Percentiles rank a stretch among this genome's conserved stretches.
Evolutionary conservation across 2,888 invertebrate species (phyloP).

Genomic region (Trachelus stipa): DNA sequence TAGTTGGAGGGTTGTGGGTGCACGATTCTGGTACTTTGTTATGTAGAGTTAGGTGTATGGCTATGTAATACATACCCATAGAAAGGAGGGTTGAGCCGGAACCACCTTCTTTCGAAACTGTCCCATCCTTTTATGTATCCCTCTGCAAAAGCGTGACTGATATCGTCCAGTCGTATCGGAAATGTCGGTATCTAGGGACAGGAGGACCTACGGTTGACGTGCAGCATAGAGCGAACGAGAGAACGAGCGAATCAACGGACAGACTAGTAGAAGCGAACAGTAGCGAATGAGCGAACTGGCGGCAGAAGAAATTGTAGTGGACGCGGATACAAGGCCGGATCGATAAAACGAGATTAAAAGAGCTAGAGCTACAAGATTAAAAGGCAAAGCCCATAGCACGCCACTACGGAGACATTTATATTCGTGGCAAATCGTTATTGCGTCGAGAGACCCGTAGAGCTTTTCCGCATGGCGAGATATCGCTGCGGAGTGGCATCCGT

Average conservation of each 20-base stretch:
- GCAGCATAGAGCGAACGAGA: neutral
- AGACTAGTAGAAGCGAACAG: constrained; percentile 22
- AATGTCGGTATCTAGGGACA: constrained; percentile 2
- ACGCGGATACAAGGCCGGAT: constrained; percentile 32
- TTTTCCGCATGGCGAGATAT: neutral
- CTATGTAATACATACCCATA: neutral
- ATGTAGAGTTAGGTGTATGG: neutral
- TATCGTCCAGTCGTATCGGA: constrained; percentile 1
- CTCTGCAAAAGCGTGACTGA: neutral
- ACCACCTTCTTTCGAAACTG: neutral
- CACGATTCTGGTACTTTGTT: neutral
- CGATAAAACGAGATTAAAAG: constrained; percentile 54
- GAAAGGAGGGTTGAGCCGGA: neutral
- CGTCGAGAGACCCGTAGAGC: constrained; percentile 16
- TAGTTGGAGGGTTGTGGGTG: neutral
- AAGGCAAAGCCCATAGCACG: constrained; percentile 44
- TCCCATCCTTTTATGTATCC: neutral
- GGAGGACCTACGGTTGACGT: neutral
- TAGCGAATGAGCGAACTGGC: neutral
- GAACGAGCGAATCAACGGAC: constrained; percentile 15
- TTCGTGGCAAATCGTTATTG: constrained; percentile 47
- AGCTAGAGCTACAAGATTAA: constrained; percentile 54
- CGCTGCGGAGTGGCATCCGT: neutral
- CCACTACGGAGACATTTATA: constrained; percentile 49
- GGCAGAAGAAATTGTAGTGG: constrained; percentile 43